Conservation (phyloP, 2,888 invertebrate species). For the Pyrocoelia pectoralis region DNA sequence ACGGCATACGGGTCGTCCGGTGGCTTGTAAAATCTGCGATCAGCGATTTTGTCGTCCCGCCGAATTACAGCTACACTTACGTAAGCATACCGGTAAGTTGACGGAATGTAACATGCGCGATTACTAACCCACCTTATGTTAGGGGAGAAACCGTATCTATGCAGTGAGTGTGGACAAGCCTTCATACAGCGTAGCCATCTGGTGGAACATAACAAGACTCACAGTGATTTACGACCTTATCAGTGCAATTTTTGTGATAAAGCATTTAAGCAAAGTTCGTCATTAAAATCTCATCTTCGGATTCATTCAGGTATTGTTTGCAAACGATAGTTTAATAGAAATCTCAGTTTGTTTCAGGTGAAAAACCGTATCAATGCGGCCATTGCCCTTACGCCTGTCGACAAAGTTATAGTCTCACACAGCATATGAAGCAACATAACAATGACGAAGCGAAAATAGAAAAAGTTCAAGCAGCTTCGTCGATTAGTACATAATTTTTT, state of each 20-base stretch:
- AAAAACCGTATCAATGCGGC: conserved; percentile 52
- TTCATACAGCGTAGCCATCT: conserved; percentile 55
- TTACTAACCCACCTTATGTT: neutral
- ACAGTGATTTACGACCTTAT: conserved; percentile 52
- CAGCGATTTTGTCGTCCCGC: conserved; percentile 54
- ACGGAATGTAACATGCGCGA: neutral
- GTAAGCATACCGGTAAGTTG: conserved; percentile 53
- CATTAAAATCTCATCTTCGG: conserved; percentile 51
- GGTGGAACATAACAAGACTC: conserved; percentile 52
- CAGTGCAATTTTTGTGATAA: conserved; percentile 52
- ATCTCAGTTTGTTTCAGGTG: conserved; percentile 40
- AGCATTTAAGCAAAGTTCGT: conserved; percentile 51
- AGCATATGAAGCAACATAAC: conserved; percentile 52
- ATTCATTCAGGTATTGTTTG: conserved; percentile 56
- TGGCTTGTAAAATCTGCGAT: conserved; percentile 51
- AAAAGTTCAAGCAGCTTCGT: no score
- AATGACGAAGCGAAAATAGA: conserved; percentile 22
- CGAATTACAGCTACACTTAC: conserved; percentile 52
- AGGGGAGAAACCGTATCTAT: conserved; percentile 56
- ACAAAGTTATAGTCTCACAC: conserved; percentile 51
- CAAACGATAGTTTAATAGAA: no score
- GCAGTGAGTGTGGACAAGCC: conserved; percentile 50
- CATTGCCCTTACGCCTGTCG: conserved; percentile 53
- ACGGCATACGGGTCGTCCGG: conserved; percentile 52
- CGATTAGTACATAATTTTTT: no score